A percentile compares a stretch with the other conserved stretches of the same genome.
These are phyloP conservation scores for Acleris emargana DNA, from an alignment of 2,888 invertebrate species.

Conservation along the genomic window DNA sequence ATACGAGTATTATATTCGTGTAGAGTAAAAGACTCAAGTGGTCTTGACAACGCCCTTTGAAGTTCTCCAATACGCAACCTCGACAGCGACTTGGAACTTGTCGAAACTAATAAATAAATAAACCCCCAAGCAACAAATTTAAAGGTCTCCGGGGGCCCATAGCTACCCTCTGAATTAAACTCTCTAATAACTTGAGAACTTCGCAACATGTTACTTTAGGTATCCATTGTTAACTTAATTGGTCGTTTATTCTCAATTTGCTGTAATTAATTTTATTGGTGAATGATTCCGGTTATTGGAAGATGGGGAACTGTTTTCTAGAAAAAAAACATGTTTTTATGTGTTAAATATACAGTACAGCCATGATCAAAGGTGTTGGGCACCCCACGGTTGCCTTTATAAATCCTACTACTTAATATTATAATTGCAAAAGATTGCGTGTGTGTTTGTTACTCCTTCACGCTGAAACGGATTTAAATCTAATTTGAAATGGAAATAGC, in stretches of 20 bases:
- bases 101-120: constrained; percentile 55
- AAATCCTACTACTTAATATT: no score
- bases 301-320: neutral
- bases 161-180: constrained; percentile 64
- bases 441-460: no score
- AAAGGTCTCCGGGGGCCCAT: constrained; percentile 59
- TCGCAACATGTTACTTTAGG: constrained; percentile 55
- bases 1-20: no score
- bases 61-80: constrained; percentile 36
- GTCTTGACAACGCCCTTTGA: constrained; percentile 11
- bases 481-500: no score
- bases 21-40: neutral
- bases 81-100: constrained; percentile 40
- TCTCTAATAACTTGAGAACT: constrained; percentile 57
- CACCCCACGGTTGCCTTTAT: no score
- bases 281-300: neutral
- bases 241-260: constrained; percentile 14
- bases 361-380: no score
- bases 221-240: constrained; percentile 19
- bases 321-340: no score
- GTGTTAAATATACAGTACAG: no score
- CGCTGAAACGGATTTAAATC: no score
- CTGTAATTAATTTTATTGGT: constrained; percentile 15
- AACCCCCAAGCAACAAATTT: constrained; percentile 59
- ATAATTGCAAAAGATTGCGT: no score